Conservation (phyloP, 2,888 invertebrate genomes). For the Apamea epomidion region DNA sequence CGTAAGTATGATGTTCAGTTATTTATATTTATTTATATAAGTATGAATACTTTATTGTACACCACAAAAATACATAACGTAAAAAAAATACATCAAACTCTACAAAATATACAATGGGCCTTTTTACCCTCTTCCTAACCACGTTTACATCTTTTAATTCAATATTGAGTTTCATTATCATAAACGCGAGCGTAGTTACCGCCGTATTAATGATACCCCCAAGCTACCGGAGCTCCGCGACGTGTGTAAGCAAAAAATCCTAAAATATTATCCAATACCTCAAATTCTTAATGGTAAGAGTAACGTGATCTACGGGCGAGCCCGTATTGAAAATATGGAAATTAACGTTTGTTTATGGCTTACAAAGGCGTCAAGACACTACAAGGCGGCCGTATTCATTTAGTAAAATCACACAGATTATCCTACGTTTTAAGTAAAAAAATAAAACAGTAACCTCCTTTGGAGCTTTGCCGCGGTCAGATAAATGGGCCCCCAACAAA, state of each 20-base stretch:
- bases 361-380: too few relatives aligned
- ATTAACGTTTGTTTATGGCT: not conserved
- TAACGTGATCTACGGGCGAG: not conserved
- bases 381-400: not conserved
- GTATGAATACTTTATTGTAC: too few relatives aligned
- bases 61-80: too few relatives aligned
- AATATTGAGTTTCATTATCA: not conserved
- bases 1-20: conserved; percentile 74
- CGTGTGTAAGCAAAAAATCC: too few relatives aligned
- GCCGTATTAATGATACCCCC: not conserved
- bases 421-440: too few relatives aligned
- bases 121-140: too few relatives aligned
- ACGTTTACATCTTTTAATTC: not conserved
- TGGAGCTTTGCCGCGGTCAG: not conserved
- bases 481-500: not conserved
- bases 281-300: not conserved
- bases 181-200: not conserved
- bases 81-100: too few relatives aligned
- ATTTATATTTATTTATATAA: not conserved
- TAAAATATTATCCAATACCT: not conserved
- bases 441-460: not conserved
- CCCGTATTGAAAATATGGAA: not conserved
- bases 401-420: not conserved
- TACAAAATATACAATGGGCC: too few relatives aligned
- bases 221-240: not conserved